These are phyloP conservation scores for Odontesthes bonariensis DNA, from an alignment of 2,113 vertebrate species.

Conservation along the genomic window DNA sequence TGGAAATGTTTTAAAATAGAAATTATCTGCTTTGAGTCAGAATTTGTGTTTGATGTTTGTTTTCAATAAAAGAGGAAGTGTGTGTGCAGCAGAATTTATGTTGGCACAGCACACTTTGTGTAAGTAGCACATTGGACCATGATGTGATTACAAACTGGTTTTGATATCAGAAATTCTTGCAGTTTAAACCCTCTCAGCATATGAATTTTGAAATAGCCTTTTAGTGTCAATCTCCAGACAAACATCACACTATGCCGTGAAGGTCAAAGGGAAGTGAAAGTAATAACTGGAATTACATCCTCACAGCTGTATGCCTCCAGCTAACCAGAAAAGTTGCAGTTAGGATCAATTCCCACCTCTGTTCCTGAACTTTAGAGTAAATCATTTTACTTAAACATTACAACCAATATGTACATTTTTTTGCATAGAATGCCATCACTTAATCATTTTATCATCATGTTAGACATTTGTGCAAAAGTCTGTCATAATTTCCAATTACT, in stretches of 20 bases:
- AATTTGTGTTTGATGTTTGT: slow-evolving; percentile 3
- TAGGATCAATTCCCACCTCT: not conserved
- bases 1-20: not conserved
- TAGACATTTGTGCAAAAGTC: no score
- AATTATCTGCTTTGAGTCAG: not conserved
- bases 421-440: not conserved
- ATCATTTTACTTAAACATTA: not conserved
- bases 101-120: not conserved
- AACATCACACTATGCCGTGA: not conserved
- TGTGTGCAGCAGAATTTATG: not conserved
- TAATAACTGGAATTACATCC: not conserved
- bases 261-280: slow-evolving; percentile 7
- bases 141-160: not conserved
- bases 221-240: not conserved
- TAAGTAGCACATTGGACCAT: not conserved
- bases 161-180: not conserved
- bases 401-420: not conserved
- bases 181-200: not conserved
- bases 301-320: not conserved
- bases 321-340: not conserved
- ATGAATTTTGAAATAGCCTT: slow-evolving; percentile 5
- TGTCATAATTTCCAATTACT: not conserved
- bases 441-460: not conserved
- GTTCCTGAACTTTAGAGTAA: not conserved
- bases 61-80: not conserved